Base-by-base conservation (phyloP, 2,888 invertebrate species). In the Clivina fossor region DNA sequence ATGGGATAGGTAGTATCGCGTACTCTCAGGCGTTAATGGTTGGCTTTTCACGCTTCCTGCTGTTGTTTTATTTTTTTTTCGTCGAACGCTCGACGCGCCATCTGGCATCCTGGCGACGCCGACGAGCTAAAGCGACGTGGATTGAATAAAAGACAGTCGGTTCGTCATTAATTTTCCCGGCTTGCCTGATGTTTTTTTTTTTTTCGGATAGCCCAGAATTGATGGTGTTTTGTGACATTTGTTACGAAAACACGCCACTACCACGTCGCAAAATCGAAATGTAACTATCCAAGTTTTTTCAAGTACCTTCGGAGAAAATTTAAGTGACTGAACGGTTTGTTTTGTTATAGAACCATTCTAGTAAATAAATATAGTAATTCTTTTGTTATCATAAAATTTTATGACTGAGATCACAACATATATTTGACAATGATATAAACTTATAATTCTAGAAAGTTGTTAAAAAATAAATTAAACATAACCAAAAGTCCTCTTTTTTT, bases 191-290 rank as follows among this genome's bases (percentile, higher is more conserved):
- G 53, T 43, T 53, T 53, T 43, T 43, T 43, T 43, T 22, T 22
- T 51, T 46, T 44, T 44, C 53, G 51, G 51, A 37, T 53, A 33
- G 53, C 43, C 44, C 35, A 44, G 53, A 53, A 53, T 53, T 53
- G 53, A 53, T 53, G 53, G 53, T 53, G 53, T 53, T 53, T 53
- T 53, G 53, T 53, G 53, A 53, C 53, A 53, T 53, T 53, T 53
- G 53, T 53, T 53, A 46, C 44, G 53, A 44, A 44, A 53, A 53
- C 53, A 53, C 53, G 53, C 24, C 28, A 37, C 33, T 37, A 24
- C 26, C 15, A 30, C 16, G 13, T 20, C 24, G 32, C 16, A 51
- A 48, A 51, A 41, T 51, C 41, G 32, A 51, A 51, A 49, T 18
- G 41, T 30, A 13, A 44, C 18, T 44, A 30, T 28, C 2, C 19